Conservation (phyloP, 1,140 invertebrate species). For the Drosophila ogumai region DNA sequence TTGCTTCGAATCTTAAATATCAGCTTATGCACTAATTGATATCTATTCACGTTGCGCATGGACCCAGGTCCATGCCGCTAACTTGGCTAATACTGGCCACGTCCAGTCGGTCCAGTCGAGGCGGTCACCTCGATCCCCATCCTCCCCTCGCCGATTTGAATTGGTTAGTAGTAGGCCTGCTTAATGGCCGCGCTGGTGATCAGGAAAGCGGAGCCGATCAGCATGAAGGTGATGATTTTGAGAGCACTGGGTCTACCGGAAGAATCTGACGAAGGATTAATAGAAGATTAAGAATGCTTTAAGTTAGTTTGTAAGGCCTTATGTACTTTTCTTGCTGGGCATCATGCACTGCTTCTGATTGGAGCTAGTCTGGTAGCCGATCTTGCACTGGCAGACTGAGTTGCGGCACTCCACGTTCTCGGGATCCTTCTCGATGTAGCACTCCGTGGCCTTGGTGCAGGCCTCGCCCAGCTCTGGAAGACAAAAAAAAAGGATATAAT, state of each 20-base stretch:
- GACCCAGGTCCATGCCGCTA: conserved; percentile 37
- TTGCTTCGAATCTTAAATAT: conserved; percentile 64
- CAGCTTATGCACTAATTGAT: conserved; percentile 64
- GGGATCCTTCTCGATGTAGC: conserved; percentile 81
- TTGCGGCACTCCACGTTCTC: conserved; percentile 86
- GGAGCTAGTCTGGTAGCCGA: conserved; percentile 83
- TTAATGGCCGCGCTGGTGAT: conserved; percentile 84
- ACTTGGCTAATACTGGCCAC: conserved; percentile 60
- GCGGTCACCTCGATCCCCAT: neutral
- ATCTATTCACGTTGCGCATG: conserved; percentile 50
- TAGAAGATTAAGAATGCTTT: neutral
- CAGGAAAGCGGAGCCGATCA: conserved; percentile 82
- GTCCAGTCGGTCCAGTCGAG: conserved; percentile 20
- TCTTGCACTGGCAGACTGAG: conserved; percentile 86
- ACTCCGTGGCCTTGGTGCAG: conserved; percentile 85
- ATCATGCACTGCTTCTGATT: conserved; percentile 74
- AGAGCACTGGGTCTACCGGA: conserved; percentile 84
- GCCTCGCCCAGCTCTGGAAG: conserved; percentile 83
- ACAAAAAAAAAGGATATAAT: neutral
- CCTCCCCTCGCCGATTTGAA: neutral
- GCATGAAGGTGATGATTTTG: conserved; percentile 84
- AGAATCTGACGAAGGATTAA: conserved; percentile 69
- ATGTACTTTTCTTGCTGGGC: conserved; percentile 79
- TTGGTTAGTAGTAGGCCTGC: conserved; percentile 80
- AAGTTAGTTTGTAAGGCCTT: neutral